Evolutionary conservation across 1,140 invertebrate genomes (phyloP), one percentile per base, ranked within the genome.

Genomic region (Brachionus calyciflorus): DNA sequence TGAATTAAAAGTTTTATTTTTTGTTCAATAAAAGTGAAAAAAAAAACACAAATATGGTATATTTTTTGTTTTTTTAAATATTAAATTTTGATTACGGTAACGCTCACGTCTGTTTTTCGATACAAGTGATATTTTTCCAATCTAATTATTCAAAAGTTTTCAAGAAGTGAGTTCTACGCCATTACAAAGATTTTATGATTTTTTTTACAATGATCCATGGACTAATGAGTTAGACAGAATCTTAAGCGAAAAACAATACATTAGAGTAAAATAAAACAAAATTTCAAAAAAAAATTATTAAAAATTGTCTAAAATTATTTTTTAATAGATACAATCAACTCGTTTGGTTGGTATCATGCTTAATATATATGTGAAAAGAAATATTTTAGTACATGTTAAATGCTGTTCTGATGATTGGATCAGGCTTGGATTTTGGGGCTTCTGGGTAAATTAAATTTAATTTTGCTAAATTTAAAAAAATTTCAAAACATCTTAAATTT

Each of bases 301-400:
- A 40, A 44, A 21, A 69, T 69, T 17, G 3, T 19, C 24, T 12
- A 33, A 33, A 0, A 19, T 24, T 73, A 40, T 6, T 51, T 73
- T 26, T 21, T 26, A 17, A 24, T 19, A 73, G 69, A 17, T 73
- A 33, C 30, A 51, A 28, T 51, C 46, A 40, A 73, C 69, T 40
- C 28, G 51, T 5, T 49, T 73, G 10, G 46, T 73, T 19, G 69
- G 69, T 21, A 73, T 55, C 49, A 14, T 73, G 26, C 26, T 73
- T 9, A 73, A 73, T 55, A 55, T 73, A n/a, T 73, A 73, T 55
- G 19, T 73, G 9, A 73, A 51, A 73, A 73, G 51, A 73, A 3
- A 12, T 19, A 19, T 73, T 41, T 19, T 73, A 17, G 10, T 46
- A 37, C 14, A 73, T 51, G 5, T 73, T 19, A 37, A 40, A 21